A percentile compares a stretch with the other conserved stretches of the same genome.
phyloP scores from a whole-genome alignment of 2,797 vertebrate genomes.

The Hyperoplus immaculatus region DNA sequence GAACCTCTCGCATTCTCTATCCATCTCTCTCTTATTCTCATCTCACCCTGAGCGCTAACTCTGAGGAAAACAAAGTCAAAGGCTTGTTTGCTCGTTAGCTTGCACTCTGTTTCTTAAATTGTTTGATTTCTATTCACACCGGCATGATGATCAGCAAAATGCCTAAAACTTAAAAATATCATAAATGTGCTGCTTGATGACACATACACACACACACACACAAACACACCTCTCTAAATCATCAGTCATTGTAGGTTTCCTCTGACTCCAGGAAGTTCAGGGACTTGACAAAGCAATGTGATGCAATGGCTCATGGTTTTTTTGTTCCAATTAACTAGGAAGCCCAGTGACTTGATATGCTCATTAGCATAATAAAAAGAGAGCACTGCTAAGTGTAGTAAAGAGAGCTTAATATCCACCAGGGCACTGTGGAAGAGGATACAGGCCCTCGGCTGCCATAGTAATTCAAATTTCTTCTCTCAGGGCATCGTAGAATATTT shows the following conservation, averaged over 20 bases:
- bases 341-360: conserved; percentile 58
- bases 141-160: conserved; percentile 23
- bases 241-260: conserved; percentile 46
- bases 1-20: conserved; percentile 58
- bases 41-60: conserved; percentile 53
- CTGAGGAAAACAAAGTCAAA: conserved; percentile 13
- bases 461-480: conserved; percentile 57
- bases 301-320: conserved; percentile 60
- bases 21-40: conserved; percentile 54
- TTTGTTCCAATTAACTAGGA: conserved; percentile 67
- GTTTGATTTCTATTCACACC: conserved; percentile 15
- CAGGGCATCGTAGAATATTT: conserved; percentile 32
- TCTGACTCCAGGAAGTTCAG: conserved; percentile 56
- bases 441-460: conserved; percentile 56
- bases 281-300: conserved; percentile 50
- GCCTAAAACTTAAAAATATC: conserved; percentile 9
- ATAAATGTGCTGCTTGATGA: conserved; percentile 14
- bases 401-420: conserved; percentile 71
- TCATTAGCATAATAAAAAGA: conserved; percentile 73
- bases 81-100: conserved; percentile 30
- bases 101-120: conserved; percentile 22
- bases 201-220: not conserved
- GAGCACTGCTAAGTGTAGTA: conserved; percentile 59
- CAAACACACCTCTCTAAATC: conserved; percentile 27
- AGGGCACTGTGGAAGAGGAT: conserved; percentile 48